Conservation (phyloP, 2,888 invertebrate species). For the Orthosia cruda region DNA sequence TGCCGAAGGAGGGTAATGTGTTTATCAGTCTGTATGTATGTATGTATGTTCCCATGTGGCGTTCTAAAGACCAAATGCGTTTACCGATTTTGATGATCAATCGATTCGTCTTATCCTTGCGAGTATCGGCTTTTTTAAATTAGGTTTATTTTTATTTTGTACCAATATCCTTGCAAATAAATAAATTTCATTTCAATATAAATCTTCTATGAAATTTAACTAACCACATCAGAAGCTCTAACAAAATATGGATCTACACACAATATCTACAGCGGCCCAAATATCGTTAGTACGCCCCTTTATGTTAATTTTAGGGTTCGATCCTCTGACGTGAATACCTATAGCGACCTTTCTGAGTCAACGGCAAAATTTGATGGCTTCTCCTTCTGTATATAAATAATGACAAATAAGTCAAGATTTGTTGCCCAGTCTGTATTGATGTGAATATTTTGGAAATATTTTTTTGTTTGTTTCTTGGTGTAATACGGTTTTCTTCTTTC, state of each 20-base stretch:
- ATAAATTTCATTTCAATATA: too few relatives aligned
- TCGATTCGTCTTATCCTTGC: too few relatives aligned
- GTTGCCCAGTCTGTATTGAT: slow-evolving; percentile 11
- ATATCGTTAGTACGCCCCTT: slow-evolving; percentile 52
- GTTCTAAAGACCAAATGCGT: too few relatives aligned
- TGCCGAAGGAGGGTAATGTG: too few relatives aligned
- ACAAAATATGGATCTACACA: slow-evolving; percentile 40
- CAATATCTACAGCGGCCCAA: slow-evolving; percentile 35
- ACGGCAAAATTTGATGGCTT: slow-evolving; percentile 50
- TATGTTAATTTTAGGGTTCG: slow-evolving; percentile 63
- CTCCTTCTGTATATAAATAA: slow-evolving; percentile 36
- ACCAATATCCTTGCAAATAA: too few relatives aligned
- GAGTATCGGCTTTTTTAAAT: too few relatives aligned
- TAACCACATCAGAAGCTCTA: slow-evolving; percentile 11
- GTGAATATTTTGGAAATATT: slow-evolving; percentile 1
- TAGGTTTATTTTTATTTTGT: too few relatives aligned
- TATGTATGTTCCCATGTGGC: too few relatives aligned
- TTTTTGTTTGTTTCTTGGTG: not conserved
- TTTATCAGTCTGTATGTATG: too few relatives aligned
- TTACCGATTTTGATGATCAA: too few relatives aligned
- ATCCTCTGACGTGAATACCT: slow-evolving; percentile 19
- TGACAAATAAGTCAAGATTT: slow-evolving; percentile 44
- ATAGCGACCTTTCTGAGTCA: slow-evolving; percentile 51
- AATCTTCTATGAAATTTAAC: slow-evolving; percentile 8
- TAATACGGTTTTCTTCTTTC: not conserved